Conservation (phyloP, 2,113 vertebrate genomes). For the Holacanthus passer region DNA sequence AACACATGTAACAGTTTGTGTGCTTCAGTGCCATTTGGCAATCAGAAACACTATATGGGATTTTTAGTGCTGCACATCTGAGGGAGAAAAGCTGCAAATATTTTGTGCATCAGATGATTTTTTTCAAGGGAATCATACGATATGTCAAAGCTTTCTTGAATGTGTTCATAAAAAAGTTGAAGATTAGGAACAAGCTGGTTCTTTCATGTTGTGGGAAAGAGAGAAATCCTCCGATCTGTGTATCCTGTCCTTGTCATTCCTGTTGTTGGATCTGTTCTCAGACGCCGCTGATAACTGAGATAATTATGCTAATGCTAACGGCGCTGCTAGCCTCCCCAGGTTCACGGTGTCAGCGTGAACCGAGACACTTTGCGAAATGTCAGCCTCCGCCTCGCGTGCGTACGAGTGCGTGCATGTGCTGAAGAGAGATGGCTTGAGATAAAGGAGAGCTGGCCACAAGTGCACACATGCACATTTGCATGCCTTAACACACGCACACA, state of each 20-base stretch:
- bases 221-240: not conserved
- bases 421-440: slow-evolving; percentile 72
- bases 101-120: not conserved
- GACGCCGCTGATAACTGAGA: slow-evolving; percentile 56
- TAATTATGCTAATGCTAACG: slow-evolving; percentile 81
- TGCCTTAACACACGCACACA: slow-evolving; percentile 59
- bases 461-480: slow-evolving; percentile 52
- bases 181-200: not conserved
- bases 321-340: slow-evolving; percentile 53
- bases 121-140: not conserved
- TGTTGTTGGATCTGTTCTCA: slow-evolving; percentile 37
- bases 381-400: slow-evolving; percentile 53
- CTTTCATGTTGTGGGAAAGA: not conserved
- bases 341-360: slow-evolving; percentile 75
- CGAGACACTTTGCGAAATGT: slow-evolving; percentile 75
- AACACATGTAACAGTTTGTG: not conserved
- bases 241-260: slow-evolving; percentile 18
- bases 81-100: not conserved
- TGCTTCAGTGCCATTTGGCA: not conserved
- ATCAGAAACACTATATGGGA: too few species aligned
- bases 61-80: not conserved
- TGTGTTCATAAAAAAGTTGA: too few species aligned
- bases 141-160: not conserved
- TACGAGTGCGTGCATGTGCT: slow-evolving; percentile 47
- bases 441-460: slow-evolving; percentile 62